These are phyloP conservation scores for Drosophila burlai DNA, from an alignment of 1,140 invertebrate species.

Conservation along the genomic window DNA sequence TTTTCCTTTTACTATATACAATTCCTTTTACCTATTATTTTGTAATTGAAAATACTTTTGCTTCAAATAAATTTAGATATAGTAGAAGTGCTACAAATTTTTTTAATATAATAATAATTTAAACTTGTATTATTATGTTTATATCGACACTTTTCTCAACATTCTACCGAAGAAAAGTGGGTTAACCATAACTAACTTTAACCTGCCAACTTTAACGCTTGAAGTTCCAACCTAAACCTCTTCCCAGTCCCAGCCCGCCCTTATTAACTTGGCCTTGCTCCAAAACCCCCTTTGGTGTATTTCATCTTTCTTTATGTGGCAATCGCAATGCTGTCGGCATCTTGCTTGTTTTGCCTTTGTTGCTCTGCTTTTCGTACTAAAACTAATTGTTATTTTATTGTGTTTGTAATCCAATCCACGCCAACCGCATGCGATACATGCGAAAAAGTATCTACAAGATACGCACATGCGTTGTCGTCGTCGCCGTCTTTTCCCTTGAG, in stretches of 20 bases:
- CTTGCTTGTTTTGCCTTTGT: constrained; percentile 22
- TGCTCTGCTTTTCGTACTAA: constrained; percentile 41
- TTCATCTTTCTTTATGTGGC: constrained; percentile 21
- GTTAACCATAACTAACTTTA: not conserved
- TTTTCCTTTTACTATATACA: no score
- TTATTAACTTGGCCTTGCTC: constrained; percentile 13
- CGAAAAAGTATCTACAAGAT: constrained; percentile 30
- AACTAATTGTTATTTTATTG: constrained; percentile 65
- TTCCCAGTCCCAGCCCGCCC: not conserved
- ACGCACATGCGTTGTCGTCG: constrained; percentile 9
- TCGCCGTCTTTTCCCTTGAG: not conserved
- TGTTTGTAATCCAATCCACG: constrained; percentile 58
- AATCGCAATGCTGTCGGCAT: constrained; percentile 13
- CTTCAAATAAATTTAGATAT: no score
- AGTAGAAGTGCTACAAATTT: no score
- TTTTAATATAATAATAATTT: no score
- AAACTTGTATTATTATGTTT: not conserved
- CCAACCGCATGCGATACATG: constrained; percentile 26
- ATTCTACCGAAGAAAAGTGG: not conserved
- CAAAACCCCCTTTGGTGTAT: constrained; percentile 1
- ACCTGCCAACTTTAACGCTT: constrained; percentile 7
- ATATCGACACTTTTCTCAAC: not conserved
- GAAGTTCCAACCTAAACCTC: constrained; percentile 1
- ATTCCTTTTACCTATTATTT: no score
- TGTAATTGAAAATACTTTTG: no score